Evolutionary conservation across 1,140 invertebrate species (phyloP).

Genomic region (Eriosoma lanigerum): DNA sequence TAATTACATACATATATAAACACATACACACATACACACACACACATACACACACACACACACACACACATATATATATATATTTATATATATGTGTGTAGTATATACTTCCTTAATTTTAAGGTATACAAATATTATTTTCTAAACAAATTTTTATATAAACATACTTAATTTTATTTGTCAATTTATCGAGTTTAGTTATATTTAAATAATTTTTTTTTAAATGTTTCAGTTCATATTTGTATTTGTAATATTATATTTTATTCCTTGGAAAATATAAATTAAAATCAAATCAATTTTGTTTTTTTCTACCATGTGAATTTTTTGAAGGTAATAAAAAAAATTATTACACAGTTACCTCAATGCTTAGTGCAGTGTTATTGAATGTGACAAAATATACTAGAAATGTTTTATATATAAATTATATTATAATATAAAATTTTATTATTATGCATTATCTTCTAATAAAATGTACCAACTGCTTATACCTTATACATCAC

Average conservation of each 20-base stretch:
- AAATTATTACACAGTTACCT: no score
- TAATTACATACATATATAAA: not conserved
- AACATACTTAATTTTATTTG: conserved; percentile 29
- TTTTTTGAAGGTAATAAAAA: no score
- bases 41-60: not conserved
- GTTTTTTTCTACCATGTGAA: not conserved
- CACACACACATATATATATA: not conserved
- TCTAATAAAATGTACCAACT: no score
- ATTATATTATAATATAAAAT: no score
- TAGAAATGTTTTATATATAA: no score
- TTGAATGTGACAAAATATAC: no score
- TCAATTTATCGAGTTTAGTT: not conserved
- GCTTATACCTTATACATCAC: no score
- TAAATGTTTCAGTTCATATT: not conserved
- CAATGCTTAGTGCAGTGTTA: no score
- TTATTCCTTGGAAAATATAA: conserved; percentile 1
- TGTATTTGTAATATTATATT: conserved; percentile 1
- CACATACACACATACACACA: not conserved
- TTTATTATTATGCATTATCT: no score
- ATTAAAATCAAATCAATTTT: not conserved
- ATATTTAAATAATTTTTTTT: not conserved
- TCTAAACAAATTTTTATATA: conserved; percentile 29
- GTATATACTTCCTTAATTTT: conserved; percentile 20
- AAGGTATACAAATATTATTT: conserved; percentile 11
- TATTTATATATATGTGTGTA: not conserved